These are phyloP conservation scores for Menidia menidia DNA, from an alignment of 2,797 vertebrate genomes.

Conservation along the genomic window DNA sequence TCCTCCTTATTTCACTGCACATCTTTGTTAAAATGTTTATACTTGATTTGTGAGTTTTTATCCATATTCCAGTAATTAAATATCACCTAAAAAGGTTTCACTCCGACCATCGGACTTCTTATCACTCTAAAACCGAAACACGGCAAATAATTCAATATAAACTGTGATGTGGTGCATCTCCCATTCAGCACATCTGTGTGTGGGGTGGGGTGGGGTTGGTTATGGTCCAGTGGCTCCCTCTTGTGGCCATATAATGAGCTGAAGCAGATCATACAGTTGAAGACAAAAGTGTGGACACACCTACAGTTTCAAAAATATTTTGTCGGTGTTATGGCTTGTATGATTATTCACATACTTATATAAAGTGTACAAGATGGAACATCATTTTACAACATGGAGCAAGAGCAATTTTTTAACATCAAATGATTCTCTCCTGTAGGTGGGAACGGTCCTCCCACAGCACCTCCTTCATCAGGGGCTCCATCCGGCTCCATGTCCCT, in stretches of 20 bases:
- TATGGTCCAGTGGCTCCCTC: conserved; percentile 74
- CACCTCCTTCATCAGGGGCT: conserved; percentile 86
- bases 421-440: conserved; percentile 75
- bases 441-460: conserved; percentile 91
- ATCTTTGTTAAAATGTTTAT: not conserved
- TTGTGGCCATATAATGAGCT: conserved; percentile 57
- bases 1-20: no score
- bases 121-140: not conserved
- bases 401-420: conserved; percentile 6
- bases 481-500: conserved; percentile 90
- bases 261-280: not conserved
- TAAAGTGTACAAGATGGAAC: not conserved
- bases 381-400: not conserved
- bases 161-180: not conserved
- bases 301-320: not conserved
- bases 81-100: not conserved
- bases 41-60: not conserved
- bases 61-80: not conserved
- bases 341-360: not conserved
- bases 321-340: no score
- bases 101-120: not conserved
- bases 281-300: not conserved
- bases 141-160: not conserved
- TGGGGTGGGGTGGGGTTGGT: conserved; percentile 45
- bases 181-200: conserved; percentile 40